These are phyloP conservation scores for Oreochromis tanganicae DNA, from an alignment of 2,113 vertebrate species.

Conservation along the genomic window DNA sequence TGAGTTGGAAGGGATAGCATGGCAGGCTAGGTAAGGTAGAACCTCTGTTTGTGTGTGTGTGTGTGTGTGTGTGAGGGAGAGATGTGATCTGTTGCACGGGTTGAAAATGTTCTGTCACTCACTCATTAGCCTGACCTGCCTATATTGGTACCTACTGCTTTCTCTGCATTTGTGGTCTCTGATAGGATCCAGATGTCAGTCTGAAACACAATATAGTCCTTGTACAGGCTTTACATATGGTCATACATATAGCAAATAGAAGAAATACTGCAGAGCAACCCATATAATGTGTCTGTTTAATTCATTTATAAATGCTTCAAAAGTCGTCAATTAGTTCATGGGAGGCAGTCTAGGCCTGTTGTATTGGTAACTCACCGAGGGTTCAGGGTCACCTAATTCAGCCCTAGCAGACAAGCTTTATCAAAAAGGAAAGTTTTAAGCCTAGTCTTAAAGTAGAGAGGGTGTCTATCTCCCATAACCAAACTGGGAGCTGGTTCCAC, in stretches of 20 bases:
- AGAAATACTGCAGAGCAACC: not conserved
- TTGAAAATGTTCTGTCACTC: not conserved
- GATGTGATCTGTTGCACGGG: slow-evolving; percentile 1
- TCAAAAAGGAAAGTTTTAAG: not conserved
- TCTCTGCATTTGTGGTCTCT: slow-evolving; percentile 46
- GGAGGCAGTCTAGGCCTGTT: not conserved
- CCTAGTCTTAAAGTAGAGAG: not conserved
- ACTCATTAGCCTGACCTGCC: slow-evolving; percentile 20
- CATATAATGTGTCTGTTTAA: not conserved
- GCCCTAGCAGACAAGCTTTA: not conserved
- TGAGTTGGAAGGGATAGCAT: slow-evolving; percentile 21
- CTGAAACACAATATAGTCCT: slow-evolving; percentile 80
- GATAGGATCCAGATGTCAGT: slow-evolving; percentile 89
- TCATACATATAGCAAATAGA: slow-evolving; percentile 3
- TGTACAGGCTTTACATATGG: slow-evolving; percentile 80
- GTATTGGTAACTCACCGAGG: not conserved
- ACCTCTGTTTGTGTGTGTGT: not conserved
- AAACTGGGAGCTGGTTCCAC: not conserved
- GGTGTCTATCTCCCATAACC: not conserved
- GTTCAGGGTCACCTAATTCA: not conserved
- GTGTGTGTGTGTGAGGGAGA: not conserved
- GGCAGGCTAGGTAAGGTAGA: slow-evolving; percentile 11
- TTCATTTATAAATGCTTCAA: not conserved
- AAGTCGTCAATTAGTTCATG: not conserved
- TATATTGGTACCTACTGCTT: slow-evolving; percentile 1